A percentile compares a stretch with the other conserved stretches of the same genome.
These are phyloP conservation scores for Tenrec ecaudatus DNA, from an alignment of 2,113 vertebrate genomes.

Conservation along the genomic window DNA sequence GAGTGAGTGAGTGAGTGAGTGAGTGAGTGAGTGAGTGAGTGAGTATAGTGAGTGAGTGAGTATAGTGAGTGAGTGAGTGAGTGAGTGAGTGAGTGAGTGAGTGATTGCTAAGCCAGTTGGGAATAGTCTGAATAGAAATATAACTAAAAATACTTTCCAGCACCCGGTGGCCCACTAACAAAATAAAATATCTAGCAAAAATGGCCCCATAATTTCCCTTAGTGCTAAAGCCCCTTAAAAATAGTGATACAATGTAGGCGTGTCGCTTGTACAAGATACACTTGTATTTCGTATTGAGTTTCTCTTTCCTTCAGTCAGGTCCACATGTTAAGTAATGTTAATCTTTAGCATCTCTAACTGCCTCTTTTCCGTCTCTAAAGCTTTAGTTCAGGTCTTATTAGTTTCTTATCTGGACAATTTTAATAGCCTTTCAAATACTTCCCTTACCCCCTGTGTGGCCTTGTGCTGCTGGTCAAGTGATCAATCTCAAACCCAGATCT, in stretches of 20 bases:
- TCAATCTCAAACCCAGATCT: slow-evolving; percentile 41
- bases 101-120: too few species aligned
- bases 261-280: too few species aligned
- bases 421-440: slow-evolving; percentile 61
- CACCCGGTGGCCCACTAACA: background rate
- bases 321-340: slow-evolving; percentile 11
- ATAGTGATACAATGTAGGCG: background rate
- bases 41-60: too few species aligned
- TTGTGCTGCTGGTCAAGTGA: background rate
- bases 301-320: background rate
- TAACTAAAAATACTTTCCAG: background rate
- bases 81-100: too few species aligned
- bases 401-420: slow-evolving; percentile 53
- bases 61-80: too few species aligned
- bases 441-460: background rate
- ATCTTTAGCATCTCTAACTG: background rate
- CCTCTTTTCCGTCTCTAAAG: background rate
- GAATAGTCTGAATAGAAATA: background rate
- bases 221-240: slow-evolving; percentile 2
- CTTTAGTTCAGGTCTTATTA: background rate
- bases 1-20: too few species aligned
- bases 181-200: background rate
- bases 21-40: too few species aligned
- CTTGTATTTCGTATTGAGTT: background rate
- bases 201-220: background rate